Percentiles rank a stretch among this genome's conserved stretches.
These are phyloP conservation scores for Xiphophorus birchmanni DNA, from an alignment of 2,797 vertebrate genomes.

Conservation along the genomic window DNA sequence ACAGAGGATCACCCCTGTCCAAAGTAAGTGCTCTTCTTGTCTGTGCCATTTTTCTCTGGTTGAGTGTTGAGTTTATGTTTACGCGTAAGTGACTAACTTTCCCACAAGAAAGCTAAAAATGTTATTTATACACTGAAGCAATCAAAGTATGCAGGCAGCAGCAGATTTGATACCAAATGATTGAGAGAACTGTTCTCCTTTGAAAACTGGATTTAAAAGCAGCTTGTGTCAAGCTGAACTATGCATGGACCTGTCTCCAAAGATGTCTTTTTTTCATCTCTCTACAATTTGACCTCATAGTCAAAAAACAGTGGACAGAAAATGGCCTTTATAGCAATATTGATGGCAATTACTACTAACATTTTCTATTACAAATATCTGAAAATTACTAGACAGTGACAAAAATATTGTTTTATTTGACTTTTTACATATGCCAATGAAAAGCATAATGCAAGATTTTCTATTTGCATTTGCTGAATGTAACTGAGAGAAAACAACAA, in stretches of 20 bases:
- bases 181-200: too few species aligned
- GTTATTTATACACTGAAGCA: not conserved
- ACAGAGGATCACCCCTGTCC: slow-evolving; percentile 95
- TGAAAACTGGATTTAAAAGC: too few species aligned
- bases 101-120: not conserved
- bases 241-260: not conserved
- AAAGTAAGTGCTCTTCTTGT: slow-evolving; percentile 81
- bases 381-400: not conserved
- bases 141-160: not conserved
- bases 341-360: not conserved
- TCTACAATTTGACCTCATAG: not conserved
- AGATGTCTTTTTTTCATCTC: not conserved
- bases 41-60: not conserved
- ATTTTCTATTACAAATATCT: not conserved
- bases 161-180: not conserved
- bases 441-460: not conserved
- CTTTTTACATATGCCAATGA: not conserved
- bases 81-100: not conserved
- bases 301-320: not conserved
- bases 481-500: not conserved
- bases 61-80: not conserved
- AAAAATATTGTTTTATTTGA: not conserved
- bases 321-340: not conserved
- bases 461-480: not conserved
- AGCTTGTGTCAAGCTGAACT: not conserved